Evolutionary conservation across 2,797 vertebrate genomes (phyloP).

Genomic region (Iguana delicatissima): DNA sequence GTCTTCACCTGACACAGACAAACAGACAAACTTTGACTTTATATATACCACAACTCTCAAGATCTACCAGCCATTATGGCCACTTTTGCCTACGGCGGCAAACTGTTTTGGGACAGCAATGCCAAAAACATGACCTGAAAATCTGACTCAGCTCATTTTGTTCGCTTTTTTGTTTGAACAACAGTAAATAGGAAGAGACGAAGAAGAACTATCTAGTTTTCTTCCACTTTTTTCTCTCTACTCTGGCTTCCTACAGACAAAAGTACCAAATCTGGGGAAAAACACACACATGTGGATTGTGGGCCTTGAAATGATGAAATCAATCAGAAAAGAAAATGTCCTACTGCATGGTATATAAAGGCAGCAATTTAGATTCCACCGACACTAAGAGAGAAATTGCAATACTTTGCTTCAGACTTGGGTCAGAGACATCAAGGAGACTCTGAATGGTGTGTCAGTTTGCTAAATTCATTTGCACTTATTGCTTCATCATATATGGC

Average conservation of each 20-base stretch:
- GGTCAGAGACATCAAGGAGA: conserved; percentile 9
- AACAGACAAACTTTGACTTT: no score
- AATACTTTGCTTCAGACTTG: conserved; percentile 22
- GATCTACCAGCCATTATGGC: no score
- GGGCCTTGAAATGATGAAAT: background rate
- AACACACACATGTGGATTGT: background rate
- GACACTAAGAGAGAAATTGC: conserved; percentile 36
- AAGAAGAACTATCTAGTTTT: background rate
- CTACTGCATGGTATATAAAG: background rate
- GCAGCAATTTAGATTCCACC: conserved; percentile 1
- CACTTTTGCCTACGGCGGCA: no score
- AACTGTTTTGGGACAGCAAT: no score
- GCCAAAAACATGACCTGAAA: no score
- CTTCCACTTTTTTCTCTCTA: background rate
- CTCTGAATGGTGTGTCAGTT: conserved; percentile 27
- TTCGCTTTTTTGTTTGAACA: background rate
- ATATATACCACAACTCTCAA: no score
- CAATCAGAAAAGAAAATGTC: conserved; percentile 14
- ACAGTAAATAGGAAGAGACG: background rate
- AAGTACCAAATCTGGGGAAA: background rate
- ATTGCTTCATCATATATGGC: conserved; percentile 40
- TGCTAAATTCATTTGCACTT: conserved; percentile 52
- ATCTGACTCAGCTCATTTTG: background rate
- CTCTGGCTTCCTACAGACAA: conserved; percentile 12
- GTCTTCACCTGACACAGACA: no score